Evolutionary conservation across 2,113 vertebrate genomes (phyloP).

Genomic region (Progne subis): DNA sequence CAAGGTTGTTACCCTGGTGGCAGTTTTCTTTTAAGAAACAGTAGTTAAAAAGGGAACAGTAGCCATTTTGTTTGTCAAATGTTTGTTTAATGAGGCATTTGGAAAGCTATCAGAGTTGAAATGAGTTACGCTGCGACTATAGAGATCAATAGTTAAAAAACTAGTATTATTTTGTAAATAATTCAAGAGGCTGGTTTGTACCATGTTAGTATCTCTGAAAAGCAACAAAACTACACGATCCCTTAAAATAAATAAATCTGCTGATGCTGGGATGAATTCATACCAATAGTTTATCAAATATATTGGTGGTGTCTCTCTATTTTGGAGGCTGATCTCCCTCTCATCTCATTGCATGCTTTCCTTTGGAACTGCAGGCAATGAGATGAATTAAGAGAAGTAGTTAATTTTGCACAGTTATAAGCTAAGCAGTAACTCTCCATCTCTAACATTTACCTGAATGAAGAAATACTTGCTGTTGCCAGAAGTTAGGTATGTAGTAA

Average conservation of each 20-base stretch:
- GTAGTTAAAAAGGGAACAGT: not conserved
- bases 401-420: not conserved
- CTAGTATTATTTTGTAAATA: not conserved
- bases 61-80: not conserved
- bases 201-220: not conserved
- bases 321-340: not conserved
- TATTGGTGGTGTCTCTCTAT: not conserved
- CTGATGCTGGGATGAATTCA: not conserved
- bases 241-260: not conserved
- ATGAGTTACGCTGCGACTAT: not conserved
- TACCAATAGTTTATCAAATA: not conserved
- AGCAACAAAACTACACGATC: not conserved
- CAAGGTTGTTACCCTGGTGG: not conserved
- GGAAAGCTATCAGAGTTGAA: not conserved
- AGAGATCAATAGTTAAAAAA: not conserved
- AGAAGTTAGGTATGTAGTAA: not conserved
- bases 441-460: not conserved
- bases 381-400: not conserved
- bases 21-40: not conserved
- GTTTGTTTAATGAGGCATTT: not conserved
- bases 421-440: not conserved
- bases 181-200: not conserved
- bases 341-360: not conserved
- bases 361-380: not conserved
- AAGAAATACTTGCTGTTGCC: not conserved